Conservation (phyloP, 2,888 invertebrate species). For the Coronaproctus castanopsis region DNA sequence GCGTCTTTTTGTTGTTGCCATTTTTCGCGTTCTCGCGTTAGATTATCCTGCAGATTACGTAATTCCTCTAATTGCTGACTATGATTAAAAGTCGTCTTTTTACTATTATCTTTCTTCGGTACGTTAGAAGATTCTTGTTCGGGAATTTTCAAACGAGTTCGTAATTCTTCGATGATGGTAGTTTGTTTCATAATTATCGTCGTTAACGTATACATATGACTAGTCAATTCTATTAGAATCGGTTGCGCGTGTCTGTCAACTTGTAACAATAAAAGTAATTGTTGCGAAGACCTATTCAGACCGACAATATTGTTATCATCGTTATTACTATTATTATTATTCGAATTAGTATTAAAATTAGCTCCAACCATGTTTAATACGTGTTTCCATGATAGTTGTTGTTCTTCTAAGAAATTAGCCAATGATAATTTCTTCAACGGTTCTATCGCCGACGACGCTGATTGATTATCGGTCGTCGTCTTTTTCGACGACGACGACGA, state of each 20-base stretch:
- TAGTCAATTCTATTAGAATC: constrained; percentile 60
- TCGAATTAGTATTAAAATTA: background rate
- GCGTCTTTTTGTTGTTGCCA: constrained; percentile 54
- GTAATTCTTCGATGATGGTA: constrained; percentile 48
- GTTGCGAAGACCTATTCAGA: constrained; percentile 8
- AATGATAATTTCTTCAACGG: background rate
- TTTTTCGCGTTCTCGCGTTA: constrained; percentile 54
- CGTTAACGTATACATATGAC: constrained; percentile 67
- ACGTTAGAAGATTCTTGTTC: no score
- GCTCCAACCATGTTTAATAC: background rate
- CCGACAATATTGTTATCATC: background rate
- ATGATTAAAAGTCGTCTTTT: constrained; percentile 41
- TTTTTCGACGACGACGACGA: background rate
- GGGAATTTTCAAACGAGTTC: constrained; percentile 32
- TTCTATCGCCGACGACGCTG: background rate
- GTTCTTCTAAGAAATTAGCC: background rate
- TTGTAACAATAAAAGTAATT: constrained; percentile 26
- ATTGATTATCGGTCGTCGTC: background rate
- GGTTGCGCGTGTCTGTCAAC: constrained; percentile 41
- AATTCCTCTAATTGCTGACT: constrained; percentile 84
- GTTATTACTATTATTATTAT: no score
- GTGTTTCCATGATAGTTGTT: no score
- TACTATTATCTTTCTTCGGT: background rate
- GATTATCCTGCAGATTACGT: constrained; percentile 68
- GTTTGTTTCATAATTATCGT: constrained; percentile 76